Percentiles rank a stretch among this genome's conserved stretches.
Conservation (phyloP, 2,888 invertebrate species). For the Acheta domesticus region DNA sequence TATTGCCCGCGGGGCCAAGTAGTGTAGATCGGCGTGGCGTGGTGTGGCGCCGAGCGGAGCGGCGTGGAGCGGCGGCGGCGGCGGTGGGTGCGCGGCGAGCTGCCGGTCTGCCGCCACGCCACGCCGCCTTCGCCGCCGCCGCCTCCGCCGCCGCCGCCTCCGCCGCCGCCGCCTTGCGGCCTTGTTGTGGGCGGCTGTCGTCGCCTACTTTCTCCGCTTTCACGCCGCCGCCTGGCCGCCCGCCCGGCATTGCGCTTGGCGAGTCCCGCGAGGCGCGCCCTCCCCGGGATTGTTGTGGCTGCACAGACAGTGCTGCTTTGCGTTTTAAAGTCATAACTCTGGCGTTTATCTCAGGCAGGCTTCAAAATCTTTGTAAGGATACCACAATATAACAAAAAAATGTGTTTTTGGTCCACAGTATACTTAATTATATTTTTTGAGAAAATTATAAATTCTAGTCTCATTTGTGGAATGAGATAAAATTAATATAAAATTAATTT, state of each 20-base stretch:
- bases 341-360: too few species aligned
- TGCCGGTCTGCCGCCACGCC: conserved; percentile 1
- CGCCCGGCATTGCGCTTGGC: neutral
- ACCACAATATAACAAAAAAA: too few species aligned
- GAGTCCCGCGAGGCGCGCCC: conserved; percentile 30
- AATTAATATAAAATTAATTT: too few species aligned
- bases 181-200: neutral
- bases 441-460: too few species aligned
- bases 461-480: too few species aligned
- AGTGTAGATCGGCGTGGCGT: neutral
- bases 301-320: neutral
- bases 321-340: too few species aligned
- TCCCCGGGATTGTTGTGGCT: conserved; percentile 23
- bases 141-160: neutral
- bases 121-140: neutral
- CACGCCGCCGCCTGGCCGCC: neutral
- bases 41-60: neutral
- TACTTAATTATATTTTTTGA: too few species aligned
- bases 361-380: too few species aligned
- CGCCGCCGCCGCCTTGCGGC: neutral
- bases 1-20: conserved; percentile 20
- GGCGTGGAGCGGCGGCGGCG: neutral
- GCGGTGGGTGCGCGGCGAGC: neutral
- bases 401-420: too few species aligned
- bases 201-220: neutral